These are phyloP conservation scores for Austrofundulus limnaeus DNA, from an alignment of 2,113 vertebrate species.

Conservation along the genomic window DNA sequence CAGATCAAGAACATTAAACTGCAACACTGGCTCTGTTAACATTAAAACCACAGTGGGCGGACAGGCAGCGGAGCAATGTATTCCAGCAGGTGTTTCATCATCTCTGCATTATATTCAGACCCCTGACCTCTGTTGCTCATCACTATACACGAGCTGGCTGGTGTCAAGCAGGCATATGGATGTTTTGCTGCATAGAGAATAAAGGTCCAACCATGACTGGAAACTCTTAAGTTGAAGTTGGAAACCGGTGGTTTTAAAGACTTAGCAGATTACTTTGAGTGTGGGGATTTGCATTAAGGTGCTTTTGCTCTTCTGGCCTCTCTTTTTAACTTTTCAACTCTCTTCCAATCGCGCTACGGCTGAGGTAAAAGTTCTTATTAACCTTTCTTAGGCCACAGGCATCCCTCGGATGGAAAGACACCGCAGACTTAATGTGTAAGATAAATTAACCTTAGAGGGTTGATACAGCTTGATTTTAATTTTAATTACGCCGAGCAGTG, in stretches of 20 bases:
- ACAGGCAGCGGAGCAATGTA: conserved; percentile 27
- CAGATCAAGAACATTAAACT: conserved; percentile 31
- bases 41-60: conserved; percentile 33
- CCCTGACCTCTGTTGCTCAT: conserved; percentile 55
- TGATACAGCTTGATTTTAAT: conserved; percentile 72
- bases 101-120: conserved; percentile 44
- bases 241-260: conserved; percentile 48
- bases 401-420: conserved; percentile 55
- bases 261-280: conserved; percentile 54
- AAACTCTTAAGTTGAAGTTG: conserved; percentile 48
- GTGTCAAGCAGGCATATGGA: conserved; percentile 45
- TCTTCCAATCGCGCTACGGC: conserved; percentile 47
- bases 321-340: conserved; percentile 52
- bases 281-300: conserved; percentile 64
- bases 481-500: conserved; percentile 67
- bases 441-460: conserved; percentile 72
- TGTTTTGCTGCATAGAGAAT: conserved; percentile 33
- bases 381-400: conserved; percentile 74
- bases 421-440: conserved; percentile 53
- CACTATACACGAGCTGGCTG: conserved; percentile 17
- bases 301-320: conserved; percentile 49
- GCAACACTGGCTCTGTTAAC: conserved; percentile 25
- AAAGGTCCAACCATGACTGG: conserved; percentile 18
- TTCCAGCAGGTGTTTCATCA: conserved; percentile 68
- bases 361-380: conserved; percentile 77